Evolutionary conservation across 2,888 invertebrate genomes (phyloP).

Genomic region (Callyntrura guangdongensis): DNA sequence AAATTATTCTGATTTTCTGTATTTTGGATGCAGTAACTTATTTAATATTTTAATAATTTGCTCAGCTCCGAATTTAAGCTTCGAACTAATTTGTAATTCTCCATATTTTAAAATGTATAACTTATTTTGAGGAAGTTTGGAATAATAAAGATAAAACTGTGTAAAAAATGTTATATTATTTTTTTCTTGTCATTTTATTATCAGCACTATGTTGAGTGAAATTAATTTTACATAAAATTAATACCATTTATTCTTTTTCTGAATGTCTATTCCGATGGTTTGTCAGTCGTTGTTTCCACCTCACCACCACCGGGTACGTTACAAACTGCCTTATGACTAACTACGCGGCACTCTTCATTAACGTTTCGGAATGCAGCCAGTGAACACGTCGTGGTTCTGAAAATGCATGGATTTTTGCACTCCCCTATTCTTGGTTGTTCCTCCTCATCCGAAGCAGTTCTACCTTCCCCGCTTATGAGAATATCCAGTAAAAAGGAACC

Average conservation of each 20-base stretch:
- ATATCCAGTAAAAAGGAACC: slow-evolving; percentile 58
- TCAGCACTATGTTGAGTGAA: neutral
- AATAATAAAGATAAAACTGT: too few relatives aligned
- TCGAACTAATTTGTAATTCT: too few relatives aligned
- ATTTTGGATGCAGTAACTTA: too few relatives aligned
- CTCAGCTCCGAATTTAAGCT: too few relatives aligned
- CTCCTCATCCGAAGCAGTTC: neutral
- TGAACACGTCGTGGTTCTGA: slow-evolving; percentile 25
- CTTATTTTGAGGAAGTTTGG: too few relatives aligned
- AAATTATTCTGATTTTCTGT: too few relatives aligned
- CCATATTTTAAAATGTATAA: too few relatives aligned
- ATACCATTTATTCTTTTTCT: neutral
- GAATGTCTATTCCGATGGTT: neutral
- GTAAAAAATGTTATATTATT: too few relatives aligned
- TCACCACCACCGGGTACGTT: neutral
- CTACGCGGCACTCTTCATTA: slow-evolving; percentile 54
- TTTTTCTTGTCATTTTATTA: too few relatives aligned
- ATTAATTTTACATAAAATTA: neutral
- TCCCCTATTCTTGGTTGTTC: slow-evolving; percentile 24
- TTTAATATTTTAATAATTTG: too few relatives aligned
- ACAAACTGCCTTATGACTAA: slow-evolving; percentile 50
- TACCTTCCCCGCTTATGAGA: slow-evolving; percentile 11
- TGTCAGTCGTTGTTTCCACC: too few relatives aligned
- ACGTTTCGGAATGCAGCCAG: neutral
- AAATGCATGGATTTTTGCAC: slow-evolving; percentile 70